These are phyloP conservation scores for Oreocharis arfaki DNA, from an alignment of 2,113 vertebrate species.

Conservation along the genomic window DNA sequence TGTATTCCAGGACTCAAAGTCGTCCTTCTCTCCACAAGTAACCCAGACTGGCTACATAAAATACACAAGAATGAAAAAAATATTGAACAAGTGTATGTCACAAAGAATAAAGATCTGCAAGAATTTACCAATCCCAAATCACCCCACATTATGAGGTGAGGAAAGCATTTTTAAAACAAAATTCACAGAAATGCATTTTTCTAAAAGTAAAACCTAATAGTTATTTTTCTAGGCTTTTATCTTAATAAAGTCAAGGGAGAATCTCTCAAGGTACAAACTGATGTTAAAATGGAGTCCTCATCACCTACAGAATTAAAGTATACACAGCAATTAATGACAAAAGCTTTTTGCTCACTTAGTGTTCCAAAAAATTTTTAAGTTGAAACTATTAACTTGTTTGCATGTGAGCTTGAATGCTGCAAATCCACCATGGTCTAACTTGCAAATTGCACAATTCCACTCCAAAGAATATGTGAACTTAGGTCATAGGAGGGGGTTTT, in stretches of 20 bases:
- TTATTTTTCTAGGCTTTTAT: background rate
- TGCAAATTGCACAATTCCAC: background rate
- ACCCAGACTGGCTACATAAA: background rate
- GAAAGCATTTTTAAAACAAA: background rate
- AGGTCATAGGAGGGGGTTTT: accelerated
- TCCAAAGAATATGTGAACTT: background rate
- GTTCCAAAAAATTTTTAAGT: background rate
- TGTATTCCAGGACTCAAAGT: background rate
- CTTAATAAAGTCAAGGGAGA: background rate
- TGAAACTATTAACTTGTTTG: background rate
- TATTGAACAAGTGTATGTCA: background rate
- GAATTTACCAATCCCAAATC: background rate
- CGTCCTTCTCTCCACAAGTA: background rate
- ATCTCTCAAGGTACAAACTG: background rate
- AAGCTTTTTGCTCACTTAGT: background rate
- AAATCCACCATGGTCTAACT: background rate
- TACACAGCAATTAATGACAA: background rate
- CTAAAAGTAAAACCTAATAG: background rate
- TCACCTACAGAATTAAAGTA: background rate
- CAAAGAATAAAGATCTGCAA: background rate
- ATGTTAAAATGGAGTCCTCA: background rate
- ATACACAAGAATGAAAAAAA: background rate
- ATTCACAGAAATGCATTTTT: background rate
- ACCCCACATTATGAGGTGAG: background rate
- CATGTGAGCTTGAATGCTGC: background rate